Conservation (phyloP, 2,888 invertebrate species). For the Pimpla rufipes region DNA sequence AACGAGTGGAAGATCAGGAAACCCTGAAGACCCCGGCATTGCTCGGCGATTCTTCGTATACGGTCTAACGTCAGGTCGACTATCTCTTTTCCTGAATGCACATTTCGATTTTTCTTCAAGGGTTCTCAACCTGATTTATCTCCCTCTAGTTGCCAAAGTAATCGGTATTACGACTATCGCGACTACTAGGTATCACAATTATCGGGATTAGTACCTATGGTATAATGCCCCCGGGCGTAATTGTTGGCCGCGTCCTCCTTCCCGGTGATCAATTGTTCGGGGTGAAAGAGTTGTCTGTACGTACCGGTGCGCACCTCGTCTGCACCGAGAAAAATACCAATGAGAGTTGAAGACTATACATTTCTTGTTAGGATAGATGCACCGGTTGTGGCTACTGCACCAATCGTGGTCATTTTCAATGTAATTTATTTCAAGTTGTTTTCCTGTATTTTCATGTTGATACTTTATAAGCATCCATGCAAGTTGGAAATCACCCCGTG, state of each 20-base stretch:
- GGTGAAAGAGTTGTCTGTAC: conserved; percentile 95
- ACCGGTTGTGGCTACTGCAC: too few species aligned
- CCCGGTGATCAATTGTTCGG: conserved; percentile 96
- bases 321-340: conserved; percentile 77
- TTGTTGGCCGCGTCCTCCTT: conserved; percentile 97
- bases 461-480: too few species aligned
- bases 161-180: too few species aligned
- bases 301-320: conserved; percentile 94
- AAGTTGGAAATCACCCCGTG: not conserved
- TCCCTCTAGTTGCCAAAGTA: too few species aligned
- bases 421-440: too few species aligned
- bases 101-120: conserved; percentile 44
- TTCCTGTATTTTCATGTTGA: too few species aligned
- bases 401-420: too few species aligned
- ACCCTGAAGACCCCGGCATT: conserved; percentile 95
- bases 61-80: conserved; percentile 94
- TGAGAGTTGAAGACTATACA: conserved; percentile 30
- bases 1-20: conserved; percentile 97
- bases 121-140: too few species aligned
- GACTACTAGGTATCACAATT: too few species aligned
- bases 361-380: too few species aligned
- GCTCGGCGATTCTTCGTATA: conserved; percentile 93
- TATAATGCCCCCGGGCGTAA: conserved; percentile 96
- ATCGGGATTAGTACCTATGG: conserved; percentile 87
- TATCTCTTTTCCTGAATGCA: conserved; percentile 91